Evolutionary conservation across 2,888 invertebrate species (phyloP).

Genomic region (Pocota personata): DNA sequence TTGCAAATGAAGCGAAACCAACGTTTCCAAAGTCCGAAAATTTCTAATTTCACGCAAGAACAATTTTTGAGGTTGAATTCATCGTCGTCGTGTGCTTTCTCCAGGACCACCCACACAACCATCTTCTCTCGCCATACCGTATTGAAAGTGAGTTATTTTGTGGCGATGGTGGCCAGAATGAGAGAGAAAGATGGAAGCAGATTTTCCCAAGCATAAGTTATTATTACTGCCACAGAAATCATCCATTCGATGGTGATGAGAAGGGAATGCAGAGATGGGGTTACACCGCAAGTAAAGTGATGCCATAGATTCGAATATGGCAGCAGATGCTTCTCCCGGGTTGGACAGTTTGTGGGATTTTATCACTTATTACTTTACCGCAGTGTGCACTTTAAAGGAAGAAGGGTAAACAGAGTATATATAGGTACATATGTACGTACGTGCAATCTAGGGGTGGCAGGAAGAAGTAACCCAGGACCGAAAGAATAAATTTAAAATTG

Average conservation of each 20-base stretch:
- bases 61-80: conserved; percentile 81
- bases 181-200: conserved; percentile 1
- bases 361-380: conserved; percentile 74
- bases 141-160: conserved; percentile 68
- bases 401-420: neutral
- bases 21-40: conserved; percentile 72
- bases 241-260: conserved; percentile 19
- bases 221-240: conserved; percentile 73
- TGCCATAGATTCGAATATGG: conserved; percentile 70
- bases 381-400: conserved; percentile 66
- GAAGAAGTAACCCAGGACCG: conserved; percentile 14
- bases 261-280: neutral
- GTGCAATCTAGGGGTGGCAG: no score
- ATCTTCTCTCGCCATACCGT: conserved; percentile 18
- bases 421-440: neutral
- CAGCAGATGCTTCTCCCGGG: conserved; percentile 67
- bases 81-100: conserved; percentile 21
- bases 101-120: neutral
- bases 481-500: conserved; percentile 71
- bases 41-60: conserved; percentile 82
- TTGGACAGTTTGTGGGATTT: conserved; percentile 74
- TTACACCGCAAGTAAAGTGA: conserved; percentile 71
- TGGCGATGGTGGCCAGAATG: neutral
- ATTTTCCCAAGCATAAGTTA: conserved; percentile 73
- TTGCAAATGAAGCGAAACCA: conserved; percentile 73